These are phyloP conservation scores for Thaleichthys pacificus DNA, from an alignment of 2,797 vertebrate species.

Conservation along the genomic window DNA sequence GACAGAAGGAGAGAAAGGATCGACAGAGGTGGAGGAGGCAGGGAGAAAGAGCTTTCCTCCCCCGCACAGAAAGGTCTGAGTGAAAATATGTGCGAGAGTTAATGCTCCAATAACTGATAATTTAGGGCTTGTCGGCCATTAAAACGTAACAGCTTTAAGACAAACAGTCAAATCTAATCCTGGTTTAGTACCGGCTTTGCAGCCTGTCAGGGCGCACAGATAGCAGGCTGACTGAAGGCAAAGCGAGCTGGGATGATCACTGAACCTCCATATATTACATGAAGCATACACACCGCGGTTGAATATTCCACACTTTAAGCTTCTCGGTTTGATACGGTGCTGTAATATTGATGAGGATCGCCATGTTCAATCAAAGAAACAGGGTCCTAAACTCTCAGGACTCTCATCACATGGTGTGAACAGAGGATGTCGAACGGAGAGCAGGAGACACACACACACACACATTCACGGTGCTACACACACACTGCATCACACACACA, in stretches of 20 bases:
- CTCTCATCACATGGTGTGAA: conserved; percentile 78
- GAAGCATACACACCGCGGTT: too few relatives aligned
- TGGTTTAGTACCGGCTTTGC: conserved; percentile 44
- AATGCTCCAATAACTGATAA: conserved; percentile 69
- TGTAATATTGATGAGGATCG: conserved; percentile 64
- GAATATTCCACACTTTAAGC: neutral
- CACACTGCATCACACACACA: too few relatives aligned
- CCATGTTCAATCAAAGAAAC: conserved; percentile 47
- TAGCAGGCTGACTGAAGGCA: conserved; percentile 36
- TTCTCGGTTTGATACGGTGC: conserved; percentile 54
- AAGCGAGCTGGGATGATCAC: neutral
- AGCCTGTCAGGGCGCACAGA: conserved; percentile 44
- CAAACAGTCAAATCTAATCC: conserved; percentile 53
- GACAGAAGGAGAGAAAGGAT: conserved; percentile 26
- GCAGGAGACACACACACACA: conserved; percentile 33
- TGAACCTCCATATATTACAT: neutral
- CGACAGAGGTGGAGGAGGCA: conserved; percentile 23
- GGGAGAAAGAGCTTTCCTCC: conserved; percentile 74
- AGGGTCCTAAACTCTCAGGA: conserved; percentile 56
- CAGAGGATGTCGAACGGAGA: conserved; percentile 70
- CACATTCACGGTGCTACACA: too few relatives aligned
- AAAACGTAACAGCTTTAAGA: conserved; percentile 50
- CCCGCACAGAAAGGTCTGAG: conserved; percentile 81
- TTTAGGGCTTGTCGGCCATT: conserved; percentile 60
- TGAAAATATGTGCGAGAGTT: conserved; percentile 72